Evolutionary conservation across 2,797 vertebrate species (phyloP), one percentile per base, ranked within the genome.

Genomic region (Epinephelus awoara): DNA sequence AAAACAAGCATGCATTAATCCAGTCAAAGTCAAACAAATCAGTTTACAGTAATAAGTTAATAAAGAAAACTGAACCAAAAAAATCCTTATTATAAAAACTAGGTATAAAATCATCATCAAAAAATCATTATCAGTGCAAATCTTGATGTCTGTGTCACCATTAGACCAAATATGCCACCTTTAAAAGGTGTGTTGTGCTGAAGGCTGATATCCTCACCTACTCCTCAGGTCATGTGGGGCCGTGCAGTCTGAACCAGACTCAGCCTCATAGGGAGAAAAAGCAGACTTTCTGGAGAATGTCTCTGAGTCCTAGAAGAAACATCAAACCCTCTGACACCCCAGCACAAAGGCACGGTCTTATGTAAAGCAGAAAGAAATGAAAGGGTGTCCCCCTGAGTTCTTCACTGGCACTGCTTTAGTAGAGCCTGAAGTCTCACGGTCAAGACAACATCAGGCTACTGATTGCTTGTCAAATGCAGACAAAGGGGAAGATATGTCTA

Each of bases 191-290:
- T 34, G 34, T 34, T 34, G 91, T 0, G 56, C 95, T 23, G 93
- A 96, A 70, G 84, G 89, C 84, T 8, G 94, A 96, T 13, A 71
- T 96, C 81, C 66, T 65, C 75, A 85, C 90, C 72, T 95, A 94
- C 64, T 93, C 79, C 25, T 94, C 92, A 0, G 93, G 95, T 25
- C 94, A 94, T 77, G 89, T 96, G 52, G 95, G 95, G 64, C 91
- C 84, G 62, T 75, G 46, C 59, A 90, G 94, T 25, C 75, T 96
- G 81, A 91, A 78, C 77, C 77, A 62, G 50, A 91, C 76, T 57
- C 71, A 85, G 15, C 82, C 74, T 64, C 40, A 17, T 11, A 76
- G 25, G 25, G 84, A 85, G 66, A 82, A 87, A 75, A 83, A 90
- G 38, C 63, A 72, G 19, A 12, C 50, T 27, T 55, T 71, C 67